phyloP scores from a whole-genome alignment of 2,888 invertebrate species.

The Exephanes ischioxanthus region DNA sequence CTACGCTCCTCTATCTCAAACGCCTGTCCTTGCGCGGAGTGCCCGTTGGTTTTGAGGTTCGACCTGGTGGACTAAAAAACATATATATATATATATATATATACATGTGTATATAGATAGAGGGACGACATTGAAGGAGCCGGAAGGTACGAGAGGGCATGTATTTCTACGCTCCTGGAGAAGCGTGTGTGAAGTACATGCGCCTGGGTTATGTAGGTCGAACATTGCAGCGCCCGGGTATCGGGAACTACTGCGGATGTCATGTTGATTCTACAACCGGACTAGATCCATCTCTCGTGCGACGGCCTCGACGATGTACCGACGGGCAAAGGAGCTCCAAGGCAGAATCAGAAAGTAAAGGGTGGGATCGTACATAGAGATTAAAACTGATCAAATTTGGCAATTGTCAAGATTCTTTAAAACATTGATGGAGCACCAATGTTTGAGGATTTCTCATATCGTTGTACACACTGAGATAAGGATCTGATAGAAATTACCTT shows the following conservation, averaged over 20 bases:
- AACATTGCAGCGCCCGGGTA: slow-evolving; percentile 50
- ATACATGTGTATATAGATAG: not conserved
- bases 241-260: slow-evolving; percentile 40
- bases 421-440: no score
- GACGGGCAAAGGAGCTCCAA: not conserved
- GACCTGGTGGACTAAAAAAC: slow-evolving; percentile 2
- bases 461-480: no score
- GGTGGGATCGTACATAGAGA: no score
- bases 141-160: slow-evolving; percentile 1
- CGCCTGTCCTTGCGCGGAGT: slow-evolving; percentile 7
- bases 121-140: not conserved
- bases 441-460: no score
- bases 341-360: not conserved
- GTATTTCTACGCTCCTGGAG: not conserved
- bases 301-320: slow-evolving; percentile 21
- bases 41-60: slow-evolving; percentile 29
- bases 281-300: slow-evolving; percentile 22
- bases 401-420: no score
- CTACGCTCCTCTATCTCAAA: slow-evolving; percentile 36
- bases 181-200: slow-evolving; percentile 40
- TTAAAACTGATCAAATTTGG: no score
- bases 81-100: not conserved
- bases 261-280: slow-evolving; percentile 50
- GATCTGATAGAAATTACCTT: no score
- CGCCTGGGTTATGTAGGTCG: slow-evolving; percentile 32